Base-by-base conservation (phyloP, 1,140 invertebrate species). In the Aporrectodea caliginosa region DNA sequence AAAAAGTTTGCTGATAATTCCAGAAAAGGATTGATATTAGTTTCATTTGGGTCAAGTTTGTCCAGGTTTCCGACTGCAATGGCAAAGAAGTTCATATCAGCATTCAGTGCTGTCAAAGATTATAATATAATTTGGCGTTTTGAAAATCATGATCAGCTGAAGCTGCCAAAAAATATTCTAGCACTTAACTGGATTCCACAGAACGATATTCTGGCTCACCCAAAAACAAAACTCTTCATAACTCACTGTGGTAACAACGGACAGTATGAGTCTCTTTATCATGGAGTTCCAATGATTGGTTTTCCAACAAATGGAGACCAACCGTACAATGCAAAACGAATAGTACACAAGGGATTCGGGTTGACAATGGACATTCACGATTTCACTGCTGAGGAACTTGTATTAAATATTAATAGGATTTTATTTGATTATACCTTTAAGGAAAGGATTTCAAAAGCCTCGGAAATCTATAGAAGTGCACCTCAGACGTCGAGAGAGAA, bases 161-260 rank as follows among this genome's bases (percentile, higher is more conserved):
- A 74, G 43, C 29, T 80, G 0, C 84, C 89, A 0, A 86, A 89
- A 78, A 93, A 93, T 86, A 88, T 93, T 43, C 90, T 90, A 82
- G 85, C 91, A 6, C 86, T 88, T 29, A 91, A 90, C 82, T 93
- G 92, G 92, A 83, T 92, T 80, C 93, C 92, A 0, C 92, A 93
- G 86, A 89, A 90, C 29, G 73, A 83, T 32, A 35, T 80, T 74
- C 69, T 78, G 82, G 83, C 68, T 33, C 79, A 84, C 68, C 76
- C 78, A 35, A 80, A 79, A 32, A 74, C 81, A 16, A 79, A 79
- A 27, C 35, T 82, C 16, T 85, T 85, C 79, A 82, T 85, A 29
- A 83, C 84, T 0, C 84, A 85, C 79, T 77, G 80, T 58, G 84
- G 84, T 1, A 68, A 81, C 22, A 85, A 85, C 35, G 82, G 83